Evolutionary conservation across 2,797 vertebrate genomes (phyloP).

Genomic region (Cyclura pinguis): DNA sequence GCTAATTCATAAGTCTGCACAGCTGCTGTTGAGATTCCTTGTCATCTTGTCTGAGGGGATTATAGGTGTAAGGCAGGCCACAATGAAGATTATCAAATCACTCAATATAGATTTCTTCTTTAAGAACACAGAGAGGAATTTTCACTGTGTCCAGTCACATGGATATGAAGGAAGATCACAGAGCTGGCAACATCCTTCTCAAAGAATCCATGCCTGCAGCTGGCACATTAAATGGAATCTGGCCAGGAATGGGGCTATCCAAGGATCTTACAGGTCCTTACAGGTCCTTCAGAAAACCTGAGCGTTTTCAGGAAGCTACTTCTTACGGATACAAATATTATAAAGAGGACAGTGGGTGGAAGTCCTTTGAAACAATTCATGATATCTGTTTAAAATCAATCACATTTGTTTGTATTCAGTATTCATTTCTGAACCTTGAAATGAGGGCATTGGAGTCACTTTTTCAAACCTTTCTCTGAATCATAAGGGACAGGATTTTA

Average conservation of each 20-base stretch:
- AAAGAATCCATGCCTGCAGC: constrained; percentile 4
- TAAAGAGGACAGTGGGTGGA: not conserved
- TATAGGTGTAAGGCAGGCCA: constrained; percentile 57
- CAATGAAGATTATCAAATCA: constrained; percentile 30
- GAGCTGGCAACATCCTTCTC: not conserved
- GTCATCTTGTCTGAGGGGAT: constrained; percentile 58
- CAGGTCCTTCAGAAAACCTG: not conserved
- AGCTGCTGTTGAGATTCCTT: not conserved
- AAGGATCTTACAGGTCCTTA: not conserved
- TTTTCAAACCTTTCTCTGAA: not conserved
- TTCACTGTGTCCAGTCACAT: constrained; percentile 23
- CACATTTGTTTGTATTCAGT: not conserved
- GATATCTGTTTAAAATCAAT: not conserved
- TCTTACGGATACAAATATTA: not conserved
- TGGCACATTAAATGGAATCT: not conserved
- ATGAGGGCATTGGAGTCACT: not conserved
- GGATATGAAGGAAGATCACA: not conserved
- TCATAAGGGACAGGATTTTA: not conserved
- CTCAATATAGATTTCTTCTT: constrained; percentile 66
- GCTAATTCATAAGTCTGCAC: constrained; percentile 18
- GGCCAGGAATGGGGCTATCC: not conserved
- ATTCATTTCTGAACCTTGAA: not conserved
- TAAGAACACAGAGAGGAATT: constrained; percentile 26
- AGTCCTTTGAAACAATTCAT: not conserved
- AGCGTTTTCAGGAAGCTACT: not conserved